Evolutionary conservation across 2,888 invertebrate genomes (phyloP).

Genomic region (Pristionchus exspectatus): DNA sequence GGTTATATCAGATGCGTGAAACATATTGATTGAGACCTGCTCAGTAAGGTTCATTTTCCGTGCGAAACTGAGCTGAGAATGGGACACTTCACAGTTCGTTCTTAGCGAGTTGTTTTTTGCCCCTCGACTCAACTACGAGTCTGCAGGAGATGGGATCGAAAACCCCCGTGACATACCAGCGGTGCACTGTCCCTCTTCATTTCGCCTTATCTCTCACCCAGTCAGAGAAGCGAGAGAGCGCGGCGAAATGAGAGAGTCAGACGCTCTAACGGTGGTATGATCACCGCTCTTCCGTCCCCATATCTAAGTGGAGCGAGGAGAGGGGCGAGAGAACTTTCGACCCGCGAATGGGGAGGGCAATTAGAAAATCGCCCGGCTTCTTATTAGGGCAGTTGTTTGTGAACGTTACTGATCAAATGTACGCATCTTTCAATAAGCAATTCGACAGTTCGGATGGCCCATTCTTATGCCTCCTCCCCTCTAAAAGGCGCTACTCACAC

Average conservation of each 20-base stretch:
- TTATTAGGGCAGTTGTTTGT: neutral
- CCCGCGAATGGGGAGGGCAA: neutral
- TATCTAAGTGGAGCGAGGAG: neutral
- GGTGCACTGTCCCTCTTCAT: neutral
- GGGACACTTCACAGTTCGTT: neutral
- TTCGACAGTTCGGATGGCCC: no score
- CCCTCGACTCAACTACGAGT: neutral
- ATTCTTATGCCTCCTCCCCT: no score
- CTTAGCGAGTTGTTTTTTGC: constrained; percentile 13
- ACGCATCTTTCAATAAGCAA: neutral
- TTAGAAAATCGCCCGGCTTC: neutral
- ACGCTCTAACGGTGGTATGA: neutral
- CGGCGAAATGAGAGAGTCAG: neutral
- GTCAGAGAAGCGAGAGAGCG: neutral
- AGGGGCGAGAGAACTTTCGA: neutral
- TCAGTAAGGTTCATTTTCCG: no score
- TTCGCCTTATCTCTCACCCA: neutral
- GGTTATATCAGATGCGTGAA: no score
- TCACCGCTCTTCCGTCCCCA: neutral
- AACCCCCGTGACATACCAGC: neutral
- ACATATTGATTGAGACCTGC: no score
- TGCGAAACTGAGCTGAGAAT: no score
- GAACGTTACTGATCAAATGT: neutral
- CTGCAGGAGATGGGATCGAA: neutral
- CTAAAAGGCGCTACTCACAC: no score